A percentile compares a stretch with the other conserved stretches of the same genome.
Evolutionary conservation across 2,888 invertebrate genomes (phyloP).

Genomic region (Hemistola chrysoprasaria): DNA sequence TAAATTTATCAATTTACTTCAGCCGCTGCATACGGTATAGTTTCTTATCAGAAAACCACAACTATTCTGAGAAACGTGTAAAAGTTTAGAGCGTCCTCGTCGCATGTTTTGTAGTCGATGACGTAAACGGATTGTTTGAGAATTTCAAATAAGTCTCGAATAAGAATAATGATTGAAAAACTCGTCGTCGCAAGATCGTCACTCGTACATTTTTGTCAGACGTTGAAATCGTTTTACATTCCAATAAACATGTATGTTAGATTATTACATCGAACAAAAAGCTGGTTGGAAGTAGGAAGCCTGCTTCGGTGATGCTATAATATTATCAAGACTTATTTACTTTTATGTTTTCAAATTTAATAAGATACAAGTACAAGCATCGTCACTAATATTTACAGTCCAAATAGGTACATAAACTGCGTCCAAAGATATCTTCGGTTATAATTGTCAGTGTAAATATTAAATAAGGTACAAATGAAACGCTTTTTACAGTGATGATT

Average conservation of each 20-base stretch:
- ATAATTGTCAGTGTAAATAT: constrained; percentile 21
- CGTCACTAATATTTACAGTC: constrained; percentile 12
- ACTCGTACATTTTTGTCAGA: background rate
- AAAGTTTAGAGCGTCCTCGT: constrained; percentile 8
- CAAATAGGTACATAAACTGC: constrained; percentile 14
- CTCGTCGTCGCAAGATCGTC: background rate
- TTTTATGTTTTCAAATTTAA: too few species aligned
- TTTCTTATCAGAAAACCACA: constrained; percentile 5
- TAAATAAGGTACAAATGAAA: constrained; percentile 18
- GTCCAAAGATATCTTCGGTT: constrained; percentile 15
- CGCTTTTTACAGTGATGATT: constrained; percentile 39
- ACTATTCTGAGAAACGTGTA: constrained; percentile 5
- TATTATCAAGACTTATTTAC: too few species aligned
- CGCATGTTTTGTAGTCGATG: constrained; percentile 12
- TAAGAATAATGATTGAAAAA: constrained; percentile 1
- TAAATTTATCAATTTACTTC: too few species aligned
- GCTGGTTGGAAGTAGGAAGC: too few species aligned
- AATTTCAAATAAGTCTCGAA: constrained; percentile 5
- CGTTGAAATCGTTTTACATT: constrained; percentile 2
- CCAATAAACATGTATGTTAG: background rate
- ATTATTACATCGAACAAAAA: background rate
- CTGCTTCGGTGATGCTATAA: too few species aligned
- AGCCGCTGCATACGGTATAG: too few species aligned
- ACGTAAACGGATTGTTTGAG: constrained; percentile 9
- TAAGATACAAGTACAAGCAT: too few species aligned